phyloP scores from a whole-genome alignment of 2,888 invertebrate genomes.

The Hypena proboscidalis region DNA sequence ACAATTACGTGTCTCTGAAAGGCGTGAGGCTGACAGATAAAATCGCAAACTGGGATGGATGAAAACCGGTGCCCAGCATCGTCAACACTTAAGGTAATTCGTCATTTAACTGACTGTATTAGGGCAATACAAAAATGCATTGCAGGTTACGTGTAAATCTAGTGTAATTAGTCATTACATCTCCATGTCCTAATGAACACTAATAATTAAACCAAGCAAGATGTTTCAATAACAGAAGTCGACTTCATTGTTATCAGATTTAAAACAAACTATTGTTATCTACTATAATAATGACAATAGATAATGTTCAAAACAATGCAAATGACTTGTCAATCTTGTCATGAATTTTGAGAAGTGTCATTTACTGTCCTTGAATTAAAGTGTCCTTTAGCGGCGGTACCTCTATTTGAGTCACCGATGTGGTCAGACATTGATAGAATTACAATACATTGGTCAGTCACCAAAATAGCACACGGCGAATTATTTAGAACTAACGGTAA shows the following conservation, averaged over 20 bases:
- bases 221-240: background rate
- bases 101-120: slow-evolving; percentile 9
- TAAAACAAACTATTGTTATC: too few relatives aligned
- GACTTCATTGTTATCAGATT: too few relatives aligned
- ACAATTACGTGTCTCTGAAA: slow-evolving; percentile 17
- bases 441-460: slow-evolving; percentile 36
- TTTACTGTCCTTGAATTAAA: too few relatives aligned
- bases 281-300: slow-evolving; percentile 7
- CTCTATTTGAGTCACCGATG: slow-evolving; percentile 30
- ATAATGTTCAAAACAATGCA: slow-evolving; percentile 21
- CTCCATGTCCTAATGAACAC: too few relatives aligned
- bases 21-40: slow-evolving; percentile 19
- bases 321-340: slow-evolving; percentile 6
- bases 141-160: too few relatives aligned
- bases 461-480: slow-evolving; percentile 31
- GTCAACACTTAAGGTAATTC: slow-evolving; percentile 14
- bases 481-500: slow-evolving; percentile 59
- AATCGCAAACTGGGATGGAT: background rate
- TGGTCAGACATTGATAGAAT: slow-evolving; percentile 32
- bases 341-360: too few relatives aligned
- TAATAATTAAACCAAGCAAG: too few relatives aligned
- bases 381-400: slow-evolving; percentile 11
- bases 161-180: too few relatives aligned
- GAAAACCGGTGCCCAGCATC: slow-evolving; percentile 17
- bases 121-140: too few relatives aligned